Base-by-base conservation (phyloP, 1,140 invertebrate genomes). In the Pemphigus obesinymphae region DNA sequence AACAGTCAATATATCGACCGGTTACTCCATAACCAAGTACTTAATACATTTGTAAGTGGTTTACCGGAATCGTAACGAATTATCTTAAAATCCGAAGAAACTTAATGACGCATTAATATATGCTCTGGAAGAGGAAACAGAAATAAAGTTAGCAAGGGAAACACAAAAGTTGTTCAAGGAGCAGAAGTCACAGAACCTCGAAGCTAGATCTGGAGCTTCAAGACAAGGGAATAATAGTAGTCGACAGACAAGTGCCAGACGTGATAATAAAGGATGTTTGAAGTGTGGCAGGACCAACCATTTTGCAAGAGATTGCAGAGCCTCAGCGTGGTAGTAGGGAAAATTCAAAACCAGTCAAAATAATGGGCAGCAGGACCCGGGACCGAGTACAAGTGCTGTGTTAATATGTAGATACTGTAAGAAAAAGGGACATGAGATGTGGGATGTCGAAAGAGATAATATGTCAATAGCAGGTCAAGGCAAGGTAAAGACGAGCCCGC, bases 401-500 rank as follows among this genome's bases (percentile, higher is more conserved):
- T 26, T 55, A 5, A 26, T 11, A n/a, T 55, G 53, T 0, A 26
- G n/a, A 26, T 55, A 55, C 10, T 55, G 53, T 8, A 55, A 26
- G 10, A 55, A 55, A 3, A 3, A 55, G 23, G 53, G 53, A 6
- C 53, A 55, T n/a, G n/a, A n/a, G 10, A 11, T 55, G 53, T 23
- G 11, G n/a, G 11, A 3, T 55, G 53, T 2, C 7, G 53, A 6
- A 55, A 55, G 2, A 50, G 13, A 7, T n/a, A n/a, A n/a, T n/a
- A n/a, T n/a, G n/a, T n/a, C n/a, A n/a, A n/a, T n/a, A n/a, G n/a
- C n/a, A n/a, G 48, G n/a, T 20, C 48, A 50, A 20, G 48, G 4
- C 17, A n/a, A n/a, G n/a, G 0, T 20, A 17, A n/a, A n/a, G 0
- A n/a, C n/a, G 48, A 20, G n/a, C 17, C 0, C 4, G 3, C 48